Percentiles rank a stretch among this genome's conserved stretches.
phyloP scores from a whole-genome alignment of 2,888 invertebrate species.

The Gonocerus acuteangulatus region DNA sequence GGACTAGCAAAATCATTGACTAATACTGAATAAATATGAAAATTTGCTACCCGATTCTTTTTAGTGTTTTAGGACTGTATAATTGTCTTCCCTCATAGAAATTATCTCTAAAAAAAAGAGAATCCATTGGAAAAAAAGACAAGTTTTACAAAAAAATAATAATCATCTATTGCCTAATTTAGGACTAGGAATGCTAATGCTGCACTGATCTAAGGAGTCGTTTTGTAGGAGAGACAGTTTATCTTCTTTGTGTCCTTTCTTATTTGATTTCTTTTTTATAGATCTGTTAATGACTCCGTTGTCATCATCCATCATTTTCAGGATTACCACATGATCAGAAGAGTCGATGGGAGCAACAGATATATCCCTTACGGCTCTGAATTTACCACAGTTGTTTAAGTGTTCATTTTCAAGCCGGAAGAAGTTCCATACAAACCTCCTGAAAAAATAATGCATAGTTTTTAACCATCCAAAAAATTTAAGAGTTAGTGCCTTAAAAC shows the following conservation, averaged over 20 bases:
- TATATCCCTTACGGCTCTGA: constrained; percentile 79
- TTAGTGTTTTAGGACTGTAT: too few relatives aligned
- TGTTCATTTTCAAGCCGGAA: constrained; percentile 85
- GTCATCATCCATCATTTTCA: constrained; percentile 54
- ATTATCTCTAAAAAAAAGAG: too few relatives aligned
- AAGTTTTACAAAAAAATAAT: too few relatives aligned
- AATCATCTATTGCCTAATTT: not conserved
- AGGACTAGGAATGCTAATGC: constrained; percentile 15
- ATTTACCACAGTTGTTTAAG: constrained; percentile 81
- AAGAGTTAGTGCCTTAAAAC: too few relatives aligned
- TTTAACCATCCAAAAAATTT: too few relatives aligned
- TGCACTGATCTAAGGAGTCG: not conserved
- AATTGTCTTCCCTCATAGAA: too few relatives aligned
- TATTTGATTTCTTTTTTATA: constrained; percentile 38
- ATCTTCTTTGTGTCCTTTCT: constrained; percentile 38
- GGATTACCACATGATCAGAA: constrained; percentile 56
- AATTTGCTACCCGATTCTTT: too few relatives aligned
- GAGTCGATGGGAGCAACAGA: constrained; percentile 69
- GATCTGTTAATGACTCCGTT: constrained; percentile 49
- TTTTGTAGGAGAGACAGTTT: constrained; percentile 18
- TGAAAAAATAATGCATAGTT: constrained; percentile 37
- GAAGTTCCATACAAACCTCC: constrained; percentile 79
- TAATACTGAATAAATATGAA: too few relatives aligned
- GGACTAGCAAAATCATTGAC: too few relatives aligned
- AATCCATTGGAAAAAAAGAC: too few relatives aligned